phyloP scores from a whole-genome alignment of 2,797 vertebrate species.

The Geotrypetes seraphini region DNA sequence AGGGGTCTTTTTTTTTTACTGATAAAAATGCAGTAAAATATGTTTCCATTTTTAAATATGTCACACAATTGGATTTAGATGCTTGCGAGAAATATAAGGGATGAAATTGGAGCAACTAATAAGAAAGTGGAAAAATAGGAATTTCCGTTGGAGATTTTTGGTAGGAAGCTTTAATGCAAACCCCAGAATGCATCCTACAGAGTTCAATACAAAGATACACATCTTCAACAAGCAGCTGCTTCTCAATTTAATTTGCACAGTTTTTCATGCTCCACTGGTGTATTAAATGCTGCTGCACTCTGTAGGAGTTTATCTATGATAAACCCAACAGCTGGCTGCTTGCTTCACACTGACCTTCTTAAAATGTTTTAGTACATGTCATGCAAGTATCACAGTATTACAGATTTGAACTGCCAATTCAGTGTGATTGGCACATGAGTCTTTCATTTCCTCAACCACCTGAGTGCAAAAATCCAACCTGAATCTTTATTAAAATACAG shows the following conservation, averaged over 20 bases:
- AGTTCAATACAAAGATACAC: conserved; percentile 89
- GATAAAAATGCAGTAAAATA: not conserved
- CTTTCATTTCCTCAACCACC: conserved; percentile 32
- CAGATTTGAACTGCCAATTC: conserved; percentile 43
- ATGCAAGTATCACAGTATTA: conserved; percentile 28
- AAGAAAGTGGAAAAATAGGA: conserved; percentile 1
- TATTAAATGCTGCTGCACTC: conserved; percentile 82
- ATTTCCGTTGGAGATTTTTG: conserved; percentile 32
- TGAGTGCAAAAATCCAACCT: conserved; percentile 22
- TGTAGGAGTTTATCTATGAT: conserved; percentile 81
- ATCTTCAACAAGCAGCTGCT: conserved; percentile 82
- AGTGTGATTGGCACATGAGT: conserved; percentile 35
- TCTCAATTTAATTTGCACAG: conserved; percentile 87
- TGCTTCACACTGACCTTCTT: conserved; percentile 67
- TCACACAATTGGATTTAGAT: conserved; percentile 44
- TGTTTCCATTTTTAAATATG: conserved; percentile 5
- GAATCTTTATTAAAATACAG: conserved; percentile 33
- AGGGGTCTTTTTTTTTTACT: not conserved
- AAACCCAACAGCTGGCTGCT: conserved; percentile 80
- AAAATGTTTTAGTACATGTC: conserved; percentile 45
- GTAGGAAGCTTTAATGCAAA: conserved; percentile 42
- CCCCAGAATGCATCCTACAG: conserved; percentile 18
- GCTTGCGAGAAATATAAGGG: conserved; percentile 47
- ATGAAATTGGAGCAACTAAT: conserved; percentile 17
- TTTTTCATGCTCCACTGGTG: conserved; percentile 91